phyloP scores from a whole-genome alignment of 2,113 vertebrate species.

The Narcine bancroftii region DNA sequence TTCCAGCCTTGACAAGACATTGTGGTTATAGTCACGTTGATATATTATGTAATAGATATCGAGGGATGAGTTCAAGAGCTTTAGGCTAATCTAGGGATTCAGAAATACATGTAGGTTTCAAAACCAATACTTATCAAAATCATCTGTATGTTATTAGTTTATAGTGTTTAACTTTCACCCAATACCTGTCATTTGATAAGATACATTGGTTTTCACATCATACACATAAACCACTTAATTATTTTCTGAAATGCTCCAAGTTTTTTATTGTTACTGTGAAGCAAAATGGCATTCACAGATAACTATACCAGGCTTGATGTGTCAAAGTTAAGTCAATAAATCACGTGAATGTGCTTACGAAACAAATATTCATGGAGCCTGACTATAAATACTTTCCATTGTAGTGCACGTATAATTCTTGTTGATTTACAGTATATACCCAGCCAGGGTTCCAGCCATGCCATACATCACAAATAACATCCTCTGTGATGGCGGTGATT shows the following conservation, averaged over 20 bases:
- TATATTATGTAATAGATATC: background rate
- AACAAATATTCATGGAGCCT: slow-evolving; percentile 16
- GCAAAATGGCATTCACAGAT: background rate
- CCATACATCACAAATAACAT: background rate
- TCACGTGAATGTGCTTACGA: background rate
- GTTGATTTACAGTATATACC: background rate
- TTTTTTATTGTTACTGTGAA: background rate
- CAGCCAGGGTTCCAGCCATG: background rate
- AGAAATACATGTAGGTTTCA: background rate
- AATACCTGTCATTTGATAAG: slow-evolving; percentile 3
- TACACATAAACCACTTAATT: background rate
- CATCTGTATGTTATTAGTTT: background rate
- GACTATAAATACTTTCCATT: slow-evolving; percentile 33
- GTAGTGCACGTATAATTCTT: background rate
- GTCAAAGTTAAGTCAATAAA: background rate
- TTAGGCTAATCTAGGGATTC: slow-evolving; percentile 20
- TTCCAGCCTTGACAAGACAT: background rate
- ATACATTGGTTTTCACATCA: background rate
- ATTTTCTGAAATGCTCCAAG: too few species aligned
- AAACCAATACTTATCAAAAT: slow-evolving; percentile 6
- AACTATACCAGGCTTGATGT: background rate
- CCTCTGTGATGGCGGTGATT: background rate
- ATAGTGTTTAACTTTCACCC: background rate
- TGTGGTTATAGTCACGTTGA: background rate
- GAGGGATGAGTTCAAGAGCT: background rate